Evolutionary conservation across 2,888 invertebrate genomes (phyloP), one percentile per base, ranked within the genome.

Genomic region (Eucera pruinosa): DNA sequence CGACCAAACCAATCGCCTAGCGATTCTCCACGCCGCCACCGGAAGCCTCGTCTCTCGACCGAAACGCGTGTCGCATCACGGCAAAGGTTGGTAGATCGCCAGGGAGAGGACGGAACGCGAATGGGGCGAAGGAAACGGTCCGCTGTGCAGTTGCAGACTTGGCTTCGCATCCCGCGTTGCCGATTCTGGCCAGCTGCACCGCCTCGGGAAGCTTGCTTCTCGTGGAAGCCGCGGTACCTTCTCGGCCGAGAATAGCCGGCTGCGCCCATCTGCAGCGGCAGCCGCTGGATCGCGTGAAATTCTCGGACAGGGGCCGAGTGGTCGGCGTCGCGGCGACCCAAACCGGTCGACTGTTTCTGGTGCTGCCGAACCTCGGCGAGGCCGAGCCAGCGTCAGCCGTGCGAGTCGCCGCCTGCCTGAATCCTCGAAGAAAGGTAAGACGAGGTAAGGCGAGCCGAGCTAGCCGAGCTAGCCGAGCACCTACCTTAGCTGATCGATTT

Each of bases 241-340:
- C 62, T 4, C 65, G 72, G 23, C 81, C 86, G 6, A 68, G 75
- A 4, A 23, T 86, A n/a, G 6, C 80, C 1, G 74, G 70, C 47
- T 78, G 77, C 1, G 81, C 87, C 43, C 82, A 88, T 41, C 75
- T 91, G 41, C 82, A 83, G 15, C 71, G 62, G 54, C 66, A 86
- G 15, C 36, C 84, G 0, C 72, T 90, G 45, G 76, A 88, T 18
- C 83, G 27, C 33, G 74, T 88, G 1, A 89, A 87, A 67, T 90
- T 88, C 66, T 90, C 90, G 0, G 68, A 60, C 39, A 67, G 52
- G 3, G 89, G 85, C 13, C 23, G 50, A 5, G 7, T 81, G 9
- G 57, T 90, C 0, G 90, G 84, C 3, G 71, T 86, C 13, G 71
- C 67, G 0, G 81, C 83, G 20, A 64, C 54, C 5, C 20, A n/a